Evolutionary conservation across 2,888 invertebrate genomes (phyloP).

Genomic region (Chymomyza caudatula): DNA sequence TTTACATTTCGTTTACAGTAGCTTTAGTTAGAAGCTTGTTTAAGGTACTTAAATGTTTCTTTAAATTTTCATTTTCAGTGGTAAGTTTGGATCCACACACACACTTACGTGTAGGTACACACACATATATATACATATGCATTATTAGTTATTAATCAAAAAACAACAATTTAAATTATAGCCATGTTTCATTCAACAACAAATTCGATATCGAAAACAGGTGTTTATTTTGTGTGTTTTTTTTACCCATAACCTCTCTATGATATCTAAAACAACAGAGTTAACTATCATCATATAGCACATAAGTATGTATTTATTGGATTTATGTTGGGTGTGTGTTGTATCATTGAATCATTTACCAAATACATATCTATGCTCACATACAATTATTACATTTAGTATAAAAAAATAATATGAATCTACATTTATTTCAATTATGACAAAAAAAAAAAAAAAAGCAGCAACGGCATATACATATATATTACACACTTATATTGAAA

Average conservation of each 20-base stretch:
- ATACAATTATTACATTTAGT: too few species aligned
- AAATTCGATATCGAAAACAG: neutral
- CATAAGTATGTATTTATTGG: slow-evolving; percentile 54
- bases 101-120: slow-evolving; percentile 49
- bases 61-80: slow-evolving; percentile 61
- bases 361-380: too few species aligned
- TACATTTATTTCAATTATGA: neutral
- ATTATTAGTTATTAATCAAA: slow-evolving; percentile 14
- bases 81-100: slow-evolving; percentile 52
- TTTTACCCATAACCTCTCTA: too few species aligned
- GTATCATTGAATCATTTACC: neutral
- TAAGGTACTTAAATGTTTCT: slow-evolving; percentile 71
- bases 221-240: too few species aligned
- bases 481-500: neutral
- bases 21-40: slow-evolving; percentile 59
- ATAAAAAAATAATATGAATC: slow-evolving; percentile 1
- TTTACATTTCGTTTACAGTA: slow-evolving; percentile 7
- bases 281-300: slow-evolving; percentile 1
- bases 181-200: neutral
- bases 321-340: slow-evolving; percentile 20
- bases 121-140: neutral
- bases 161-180: slow-evolving; percentile 7
- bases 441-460: neutral
- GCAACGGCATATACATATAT: neutral
- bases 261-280: neutral